A percentile compares a stretch with the other conserved stretches of the same genome.
phyloP scores from a whole-genome alignment of 2,888 invertebrate species.

The Acheta domesticus region DNA sequence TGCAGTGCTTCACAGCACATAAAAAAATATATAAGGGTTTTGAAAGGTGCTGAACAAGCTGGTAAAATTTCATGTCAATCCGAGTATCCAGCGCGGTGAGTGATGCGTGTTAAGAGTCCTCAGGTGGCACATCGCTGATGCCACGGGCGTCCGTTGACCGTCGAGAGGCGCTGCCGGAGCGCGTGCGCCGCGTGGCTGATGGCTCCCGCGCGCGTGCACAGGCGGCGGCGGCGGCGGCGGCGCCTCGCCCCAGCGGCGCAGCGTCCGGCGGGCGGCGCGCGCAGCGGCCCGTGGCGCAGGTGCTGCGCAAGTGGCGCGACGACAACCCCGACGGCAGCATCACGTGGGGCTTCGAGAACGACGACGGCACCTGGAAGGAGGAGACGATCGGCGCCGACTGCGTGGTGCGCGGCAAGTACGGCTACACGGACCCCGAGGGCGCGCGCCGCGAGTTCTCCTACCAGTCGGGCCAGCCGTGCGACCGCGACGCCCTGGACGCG shows the following conservation, averaged over 20 bases:
- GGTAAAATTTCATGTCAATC: too few species aligned
- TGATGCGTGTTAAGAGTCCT: too few species aligned
- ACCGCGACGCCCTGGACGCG: conserved; percentile 41
- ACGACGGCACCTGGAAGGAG: conserved; percentile 82
- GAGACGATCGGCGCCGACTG: conserved; percentile 77
- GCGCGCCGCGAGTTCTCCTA: conserved; percentile 76
- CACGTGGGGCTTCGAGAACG: conserved; percentile 85
- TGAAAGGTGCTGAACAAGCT: too few species aligned
- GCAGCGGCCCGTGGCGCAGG: conserved; percentile 36
- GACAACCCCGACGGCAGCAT: conserved; percentile 79
- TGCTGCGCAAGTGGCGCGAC: conserved; percentile 62
- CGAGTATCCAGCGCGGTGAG: too few species aligned
- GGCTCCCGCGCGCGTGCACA: too few species aligned
- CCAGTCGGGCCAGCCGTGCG: conserved; percentile 73
- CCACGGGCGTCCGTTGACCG: too few species aligned
- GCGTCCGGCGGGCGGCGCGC: neutral
- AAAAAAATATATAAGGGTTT: too few species aligned
- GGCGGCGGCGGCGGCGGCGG: neutral
- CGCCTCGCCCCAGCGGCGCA: neutral
- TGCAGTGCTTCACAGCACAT: too few species aligned
- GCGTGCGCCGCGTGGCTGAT: too few species aligned
- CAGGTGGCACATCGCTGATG: too few species aligned
- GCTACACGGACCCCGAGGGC: conserved; percentile 81
- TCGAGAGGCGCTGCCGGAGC: too few species aligned
- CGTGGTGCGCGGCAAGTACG: conserved; percentile 73